These are phyloP conservation scores for Struthidea cinerea DNA, from an alignment of 2,113 vertebrate genomes.

Conservation along the genomic window DNA sequence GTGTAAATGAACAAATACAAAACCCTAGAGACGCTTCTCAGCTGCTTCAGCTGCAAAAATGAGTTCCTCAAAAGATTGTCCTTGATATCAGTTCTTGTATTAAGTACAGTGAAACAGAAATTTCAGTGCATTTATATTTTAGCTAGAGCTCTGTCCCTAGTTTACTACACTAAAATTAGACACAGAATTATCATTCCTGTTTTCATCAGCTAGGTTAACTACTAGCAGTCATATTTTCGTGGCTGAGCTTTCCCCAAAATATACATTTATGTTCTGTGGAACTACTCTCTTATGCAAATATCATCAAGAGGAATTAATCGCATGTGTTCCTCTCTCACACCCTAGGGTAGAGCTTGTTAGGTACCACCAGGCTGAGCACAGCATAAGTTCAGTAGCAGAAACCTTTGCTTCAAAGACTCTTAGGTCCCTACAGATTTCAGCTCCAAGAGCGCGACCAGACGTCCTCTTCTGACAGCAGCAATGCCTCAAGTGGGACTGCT, in stretches of 20 bases:
- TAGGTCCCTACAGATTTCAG: neutral
- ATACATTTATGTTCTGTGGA: neutral
- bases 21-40: neutral
- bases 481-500: neutral
- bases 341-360: neutral
- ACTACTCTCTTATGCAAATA: neutral
- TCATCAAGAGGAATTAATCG: neutral
- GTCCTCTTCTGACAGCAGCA: neutral
- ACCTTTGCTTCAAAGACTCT: neutral
- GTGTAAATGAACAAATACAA: neutral
- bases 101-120: neutral
- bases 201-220: neutral
- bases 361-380: neutral
- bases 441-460: fast-evolving
- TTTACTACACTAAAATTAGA: neutral
- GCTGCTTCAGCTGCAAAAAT: neutral
- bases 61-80: neutral
- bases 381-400: neutral
- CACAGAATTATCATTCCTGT: neutral
- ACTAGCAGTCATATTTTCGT: neutral
- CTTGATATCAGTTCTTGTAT: neutral
- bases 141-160: neutral
- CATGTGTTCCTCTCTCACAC: neutral
- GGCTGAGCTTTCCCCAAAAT: neutral
- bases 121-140: neutral